phyloP scores from a whole-genome alignment of 2,888 invertebrate species.

The Branchellion lobata region DNA sequence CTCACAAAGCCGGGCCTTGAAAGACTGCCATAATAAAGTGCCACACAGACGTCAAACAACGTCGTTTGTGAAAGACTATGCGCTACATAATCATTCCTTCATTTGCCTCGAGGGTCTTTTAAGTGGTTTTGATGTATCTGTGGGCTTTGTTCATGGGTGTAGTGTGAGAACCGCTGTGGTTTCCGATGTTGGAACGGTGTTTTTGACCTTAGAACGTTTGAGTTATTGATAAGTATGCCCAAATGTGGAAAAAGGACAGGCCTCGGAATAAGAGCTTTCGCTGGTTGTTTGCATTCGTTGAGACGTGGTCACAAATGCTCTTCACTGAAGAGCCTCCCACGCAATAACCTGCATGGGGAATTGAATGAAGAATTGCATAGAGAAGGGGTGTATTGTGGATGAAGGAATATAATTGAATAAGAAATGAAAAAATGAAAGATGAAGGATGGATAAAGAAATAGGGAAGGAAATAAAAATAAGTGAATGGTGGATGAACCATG shows the following conservation, averaged over 20 bases:
- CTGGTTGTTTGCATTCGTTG: background rate
- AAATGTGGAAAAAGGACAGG: background rate
- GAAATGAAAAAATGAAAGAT: background rate
- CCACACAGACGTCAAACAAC: no score
- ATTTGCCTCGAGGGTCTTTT: no score
- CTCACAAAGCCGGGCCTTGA: no score
- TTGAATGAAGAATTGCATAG: background rate
- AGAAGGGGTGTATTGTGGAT: background rate
- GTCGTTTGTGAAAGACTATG: no score
- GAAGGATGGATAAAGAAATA: background rate
- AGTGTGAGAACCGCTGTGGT: no score
- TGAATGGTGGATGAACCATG: background rate
- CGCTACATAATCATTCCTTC: no score
- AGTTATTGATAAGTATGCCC: no score
- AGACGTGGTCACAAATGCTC: conserved; percentile 43
- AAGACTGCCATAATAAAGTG: no score
- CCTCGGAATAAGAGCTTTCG: conserved; percentile 34
- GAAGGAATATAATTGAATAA: background rate
- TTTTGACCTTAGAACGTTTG: no score
- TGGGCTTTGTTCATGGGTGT: no score
- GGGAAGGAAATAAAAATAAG: background rate
- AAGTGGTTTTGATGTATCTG: no score
- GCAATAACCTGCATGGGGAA: conserved; percentile 41
- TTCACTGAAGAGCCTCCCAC: conserved; percentile 40
- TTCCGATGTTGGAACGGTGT: no score